phyloP scores from a whole-genome alignment of 2,113 vertebrate species.

The Pseudonaja textilis region DNA sequence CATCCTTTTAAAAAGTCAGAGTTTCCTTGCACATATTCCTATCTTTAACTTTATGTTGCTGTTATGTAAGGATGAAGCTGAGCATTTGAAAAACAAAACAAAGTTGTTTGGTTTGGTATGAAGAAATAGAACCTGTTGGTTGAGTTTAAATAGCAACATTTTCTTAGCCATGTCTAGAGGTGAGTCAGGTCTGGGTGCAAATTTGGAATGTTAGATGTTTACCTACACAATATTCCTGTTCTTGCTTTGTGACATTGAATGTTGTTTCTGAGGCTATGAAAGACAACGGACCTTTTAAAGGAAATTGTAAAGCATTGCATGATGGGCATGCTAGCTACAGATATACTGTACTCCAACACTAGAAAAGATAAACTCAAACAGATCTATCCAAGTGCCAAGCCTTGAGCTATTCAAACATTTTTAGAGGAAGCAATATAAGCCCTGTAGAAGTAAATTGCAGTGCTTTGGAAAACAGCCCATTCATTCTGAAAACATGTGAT shows the following conservation, averaged over 20 bases:
- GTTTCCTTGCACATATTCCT: background rate
- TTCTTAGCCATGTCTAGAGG: background rate
- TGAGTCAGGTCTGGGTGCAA: background rate
- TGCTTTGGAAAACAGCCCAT: background rate
- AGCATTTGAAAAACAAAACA: background rate
- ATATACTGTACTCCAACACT: background rate
- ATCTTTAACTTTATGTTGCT: background rate
- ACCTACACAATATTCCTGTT: background rate
- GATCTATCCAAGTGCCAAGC: background rate
- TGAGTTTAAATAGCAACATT: conserved; percentile 11
- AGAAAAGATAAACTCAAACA: background rate
- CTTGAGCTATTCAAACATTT: background rate
- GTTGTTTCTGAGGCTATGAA: background rate
- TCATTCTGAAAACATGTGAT: background rate
- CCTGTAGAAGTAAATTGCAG: background rate
- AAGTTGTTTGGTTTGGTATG: background rate
- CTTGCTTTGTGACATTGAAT: background rate
- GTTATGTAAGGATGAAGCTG: background rate
- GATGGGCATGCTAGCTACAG: too few species aligned
- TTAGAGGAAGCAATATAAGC: background rate
- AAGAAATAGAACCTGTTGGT: background rate
- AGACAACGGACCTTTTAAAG: background rate
- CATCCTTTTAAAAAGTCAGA: background rate
- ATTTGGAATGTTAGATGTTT: background rate
- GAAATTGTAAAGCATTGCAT: background rate